phyloP scores from a whole-genome alignment of 2,113 vertebrate genomes.

The Scytalopus superciliaris region DNA sequence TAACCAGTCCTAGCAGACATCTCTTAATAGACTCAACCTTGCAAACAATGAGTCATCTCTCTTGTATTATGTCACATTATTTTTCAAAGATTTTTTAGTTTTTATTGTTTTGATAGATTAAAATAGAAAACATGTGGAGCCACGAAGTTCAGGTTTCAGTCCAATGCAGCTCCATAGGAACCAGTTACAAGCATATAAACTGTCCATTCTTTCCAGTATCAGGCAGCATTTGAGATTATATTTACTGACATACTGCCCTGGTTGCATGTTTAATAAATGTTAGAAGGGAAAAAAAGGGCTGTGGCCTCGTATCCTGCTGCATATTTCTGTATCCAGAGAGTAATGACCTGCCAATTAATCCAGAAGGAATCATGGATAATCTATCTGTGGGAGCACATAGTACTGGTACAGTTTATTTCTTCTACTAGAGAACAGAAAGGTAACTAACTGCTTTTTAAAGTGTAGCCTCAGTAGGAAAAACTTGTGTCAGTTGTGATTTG shows the following conservation, averaged over 20 bases:
- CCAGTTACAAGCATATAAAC: background rate
- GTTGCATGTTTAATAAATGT: background rate
- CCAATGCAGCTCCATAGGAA: background rate
- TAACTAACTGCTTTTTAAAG: background rate
- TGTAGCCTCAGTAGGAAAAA: background rate
- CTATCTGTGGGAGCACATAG: background rate
- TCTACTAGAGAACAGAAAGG: background rate
- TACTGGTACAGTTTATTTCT: background rate
- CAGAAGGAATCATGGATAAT: background rate
- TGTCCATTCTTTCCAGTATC: constrained; percentile 32
- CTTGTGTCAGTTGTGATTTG: background rate
- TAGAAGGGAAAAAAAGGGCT: background rate
- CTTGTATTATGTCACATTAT: background rate
- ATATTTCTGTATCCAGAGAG: background rate
- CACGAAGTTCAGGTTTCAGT: background rate
- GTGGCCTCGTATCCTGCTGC: background rate
- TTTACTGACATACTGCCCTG: background rate
- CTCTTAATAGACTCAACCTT: background rate
- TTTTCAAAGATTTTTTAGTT: background rate
- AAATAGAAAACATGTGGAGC: constrained; percentile 33
- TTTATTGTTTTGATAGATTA: background rate
- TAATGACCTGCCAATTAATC: background rate
- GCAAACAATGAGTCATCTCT: background rate
- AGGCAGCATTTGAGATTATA: background rate
- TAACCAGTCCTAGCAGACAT: background rate